Evolutionary conservation across 2,797 vertebrate genomes (phyloP), one percentile per base, ranked within the genome.

Genomic region (Thalassophryne amazonica): DNA sequence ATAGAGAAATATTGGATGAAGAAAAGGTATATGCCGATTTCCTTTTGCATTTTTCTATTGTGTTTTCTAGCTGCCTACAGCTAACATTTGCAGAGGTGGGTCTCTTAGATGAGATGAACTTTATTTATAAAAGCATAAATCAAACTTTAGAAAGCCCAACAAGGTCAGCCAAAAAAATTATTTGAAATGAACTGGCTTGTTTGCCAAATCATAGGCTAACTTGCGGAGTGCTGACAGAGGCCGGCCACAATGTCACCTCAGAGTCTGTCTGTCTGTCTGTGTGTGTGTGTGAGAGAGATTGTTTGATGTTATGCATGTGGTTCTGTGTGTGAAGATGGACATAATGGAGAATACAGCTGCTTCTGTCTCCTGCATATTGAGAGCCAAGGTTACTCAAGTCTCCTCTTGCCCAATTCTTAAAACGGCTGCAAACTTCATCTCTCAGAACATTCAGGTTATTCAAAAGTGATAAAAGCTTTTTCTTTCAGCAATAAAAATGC

Each of bases 201-300:
- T 38, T n/a, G 9, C 27, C 33, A 36, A 22, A 52, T 60, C 54
- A n/a, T n/a, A n/a, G 42, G 62, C 48, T 52, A 42, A 66, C 35
- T 73, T 47, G 64, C 45, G 35, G 17, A n/a, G 3, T 48, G 50
- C 53, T 70, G 69, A 73, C 33, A 66, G 27, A 30, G 39, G 6
- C 35, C 28, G 2, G 14, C 30, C 29, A 23, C 61, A 61, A 53
- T 64, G 70, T 77, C 79, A 69, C 57, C 57, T 33, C 23, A 7
- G 28, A 58, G 37, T 34, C 29, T 51, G 38, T 11, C 10, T 29
- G 46, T 34, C 42, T 19, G 16, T 43, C 4, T 4, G 36, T 10
- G 21, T 16, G 34, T 39, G 25, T 16, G 41, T 35, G 54, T 34
- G 8, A 40, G 31, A 56, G 22, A 41, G 18, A 53, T 48, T 35